phyloP scores from a whole-genome alignment of 2,797 vertebrate species.

The Pogoniulus pusillus region DNA sequence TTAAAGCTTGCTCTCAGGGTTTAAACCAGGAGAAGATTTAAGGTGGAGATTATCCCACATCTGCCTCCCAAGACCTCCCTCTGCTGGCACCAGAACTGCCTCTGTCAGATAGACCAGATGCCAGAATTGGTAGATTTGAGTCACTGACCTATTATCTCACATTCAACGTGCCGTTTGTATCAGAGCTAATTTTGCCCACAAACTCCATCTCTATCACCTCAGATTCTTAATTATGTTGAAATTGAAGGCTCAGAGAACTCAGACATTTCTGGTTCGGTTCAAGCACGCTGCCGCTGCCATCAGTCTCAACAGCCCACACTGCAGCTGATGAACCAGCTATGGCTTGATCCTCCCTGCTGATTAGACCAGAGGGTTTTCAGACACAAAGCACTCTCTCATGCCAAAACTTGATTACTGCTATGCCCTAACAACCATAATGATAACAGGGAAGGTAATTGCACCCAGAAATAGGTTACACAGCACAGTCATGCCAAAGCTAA shows the following conservation, averaged over 20 bases:
- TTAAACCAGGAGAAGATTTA: conserved; percentile 41
- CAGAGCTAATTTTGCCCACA: background rate
- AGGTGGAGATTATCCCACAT: conserved; percentile 50
- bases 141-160: background rate
- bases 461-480: background rate
- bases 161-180: rapidly evolving
- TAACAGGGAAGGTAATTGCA: background rate
- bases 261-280: background rate
- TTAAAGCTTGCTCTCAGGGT: conserved; percentile 18
- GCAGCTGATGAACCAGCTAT: background rate
- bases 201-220: background rate
- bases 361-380: conserved; percentile 8
- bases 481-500: background rate
- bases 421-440: background rate
- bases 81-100: background rate
- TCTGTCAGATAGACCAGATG: background rate
- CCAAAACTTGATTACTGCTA: conserved; percentile 25
- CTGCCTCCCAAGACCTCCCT: conserved; percentile 14
- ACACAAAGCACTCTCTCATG: background rate
- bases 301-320: rapidly evolving
- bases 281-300: background rate
- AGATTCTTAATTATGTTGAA: background rate
- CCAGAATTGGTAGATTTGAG: background rate
- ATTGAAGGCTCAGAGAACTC: background rate
- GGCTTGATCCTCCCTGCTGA: conserved; percentile 23